Evolutionary conservation across 2,797 vertebrate species (phyloP), one percentile per base, ranked within the genome.

Genomic region (Argya squamiceps): DNA sequence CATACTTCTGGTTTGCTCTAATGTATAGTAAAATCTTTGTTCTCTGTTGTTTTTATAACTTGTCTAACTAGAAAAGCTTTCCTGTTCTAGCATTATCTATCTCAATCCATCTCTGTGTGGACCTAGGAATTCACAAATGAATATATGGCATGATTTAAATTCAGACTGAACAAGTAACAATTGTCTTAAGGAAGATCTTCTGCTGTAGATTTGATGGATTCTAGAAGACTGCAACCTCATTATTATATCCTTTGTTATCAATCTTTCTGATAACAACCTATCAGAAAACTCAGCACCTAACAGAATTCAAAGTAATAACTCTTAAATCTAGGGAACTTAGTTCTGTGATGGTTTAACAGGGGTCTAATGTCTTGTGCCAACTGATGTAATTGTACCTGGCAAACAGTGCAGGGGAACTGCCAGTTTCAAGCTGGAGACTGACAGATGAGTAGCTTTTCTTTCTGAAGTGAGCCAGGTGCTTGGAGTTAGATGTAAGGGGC

Each of bases 401-500:
- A 92, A 93, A 84, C 3, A 50, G 74, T 30, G 50, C 52, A 88
- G 56, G 32, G 59, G 78, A 91, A 92, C 75, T 92, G 76, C 75
- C 73, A 75, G 68, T 84, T 90, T 64, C 50, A 91, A 70, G 70
- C 67, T 83, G 84, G 20, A 93, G 70, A 88, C 55, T 74, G 75
- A 79, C 84, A 85, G 41, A 92, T 87, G 63, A 80, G 55, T 34
- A 43, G 37, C 62, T 89, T 82, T 77, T 67, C 58, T 67, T 89
- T 91, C 89, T 79, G 75, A 95, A 82, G 67, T 69, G 55, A 84
- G 74, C 50, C 87, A 93, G 88, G 93, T 95, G 68, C 82, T 88
- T 91, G 79, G 82, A 95, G 60, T 68, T 89, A 78, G 68, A 95
- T 70, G 53, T 88, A 83, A 95, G 85, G 82, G 64, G 29, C 68